These are phyloP conservation scores for Erpobdella octoculata DNA, from an alignment of 2,888 invertebrate species.

Conservation along the genomic window DNA sequence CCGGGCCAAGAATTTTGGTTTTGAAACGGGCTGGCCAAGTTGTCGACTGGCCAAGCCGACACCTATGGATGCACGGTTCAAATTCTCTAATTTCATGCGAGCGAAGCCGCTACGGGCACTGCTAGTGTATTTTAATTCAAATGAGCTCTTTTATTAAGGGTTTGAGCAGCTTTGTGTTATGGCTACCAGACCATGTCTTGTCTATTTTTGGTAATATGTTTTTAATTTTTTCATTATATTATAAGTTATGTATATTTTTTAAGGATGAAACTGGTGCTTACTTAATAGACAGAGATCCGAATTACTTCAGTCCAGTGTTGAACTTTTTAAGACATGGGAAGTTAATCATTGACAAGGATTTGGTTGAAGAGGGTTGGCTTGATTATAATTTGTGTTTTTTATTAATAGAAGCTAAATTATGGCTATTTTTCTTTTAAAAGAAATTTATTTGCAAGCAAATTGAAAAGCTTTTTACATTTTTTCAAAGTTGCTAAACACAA, in stretches of 20 bases:
- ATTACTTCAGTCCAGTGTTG: slow-evolving; percentile 89
- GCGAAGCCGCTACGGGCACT: too few species aligned
- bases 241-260: background rate
- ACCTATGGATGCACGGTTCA: too few species aligned
- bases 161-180: too few species aligned
- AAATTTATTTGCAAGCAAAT: background rate
- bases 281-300: slow-evolving; percentile 92
- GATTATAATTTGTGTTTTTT: background rate
- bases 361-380: slow-evolving; percentile 78
- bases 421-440: background rate
- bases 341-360: slow-evolving; percentile 86
- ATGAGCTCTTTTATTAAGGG: too few species aligned
- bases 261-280: slow-evolving; percentile 97
- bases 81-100: too few species aligned
- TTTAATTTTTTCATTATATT: too few species aligned
- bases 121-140: too few species aligned
- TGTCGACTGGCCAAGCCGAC: too few species aligned
- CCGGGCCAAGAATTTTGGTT: too few species aligned
- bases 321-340: slow-evolving; percentile 95
- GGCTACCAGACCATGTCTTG: too few species aligned
- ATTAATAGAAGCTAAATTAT: background rate
- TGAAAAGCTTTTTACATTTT: background rate
- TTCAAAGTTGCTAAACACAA: background rate
- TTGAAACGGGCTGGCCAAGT: too few species aligned
- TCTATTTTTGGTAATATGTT: too few species aligned